Base-by-base conservation (phyloP, 2,113 vertebrate species). In the Sylvietta virens region DNA sequence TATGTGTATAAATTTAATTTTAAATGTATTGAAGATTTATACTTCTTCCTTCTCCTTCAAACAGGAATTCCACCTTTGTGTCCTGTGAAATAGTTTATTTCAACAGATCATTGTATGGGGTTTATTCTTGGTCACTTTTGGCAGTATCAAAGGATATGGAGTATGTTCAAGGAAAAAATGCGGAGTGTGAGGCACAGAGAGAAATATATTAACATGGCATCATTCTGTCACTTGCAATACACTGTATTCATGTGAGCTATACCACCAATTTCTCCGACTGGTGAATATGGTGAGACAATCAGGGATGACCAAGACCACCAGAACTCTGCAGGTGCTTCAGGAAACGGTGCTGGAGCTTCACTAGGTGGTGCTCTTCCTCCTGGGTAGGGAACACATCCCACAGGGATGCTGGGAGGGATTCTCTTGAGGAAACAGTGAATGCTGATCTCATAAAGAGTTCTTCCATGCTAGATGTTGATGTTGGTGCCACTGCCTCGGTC, bases 331-430 rank as follows among this genome's bases (percentile, higher is more conserved):
- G 64, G n/a, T 60, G n/a, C 44, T 81, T 61, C 56, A 47, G 37
- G 37, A 64, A 44, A n/a, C 0, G 3, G 31, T 86, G 42, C 7
- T 0, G 1, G 40, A 76, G 21, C 8, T 91, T 90, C 93, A 82
- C 84, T 85, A 93, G 81, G 71, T 94, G 91, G 78, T 92, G 93
- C 81, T 87, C 74, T 84, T 76, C 17, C 27, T 73, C 30, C 58
- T 76, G 78, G 64, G 58, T 42, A 73, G 30, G 9, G 37, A 79
- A 1, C 11, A 8, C 30, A 7, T 37, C 57, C 48, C 39, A 3
- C 30, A 5, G 58, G 78, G 54, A 2, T 51, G 17, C 48, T 33
- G 37, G 39, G 33, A 19, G 37, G 26, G 15, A 19, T 50, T 19
- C 30, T 27, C 27, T 12, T 56, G 72, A 58, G 40, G 23, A 48